Evolutionary conservation across 64 coral and sea anemone genomes (phyloP), one percentile per base, ranked within the genome.

Genomic region (Orbicella faveolata): DNA sequence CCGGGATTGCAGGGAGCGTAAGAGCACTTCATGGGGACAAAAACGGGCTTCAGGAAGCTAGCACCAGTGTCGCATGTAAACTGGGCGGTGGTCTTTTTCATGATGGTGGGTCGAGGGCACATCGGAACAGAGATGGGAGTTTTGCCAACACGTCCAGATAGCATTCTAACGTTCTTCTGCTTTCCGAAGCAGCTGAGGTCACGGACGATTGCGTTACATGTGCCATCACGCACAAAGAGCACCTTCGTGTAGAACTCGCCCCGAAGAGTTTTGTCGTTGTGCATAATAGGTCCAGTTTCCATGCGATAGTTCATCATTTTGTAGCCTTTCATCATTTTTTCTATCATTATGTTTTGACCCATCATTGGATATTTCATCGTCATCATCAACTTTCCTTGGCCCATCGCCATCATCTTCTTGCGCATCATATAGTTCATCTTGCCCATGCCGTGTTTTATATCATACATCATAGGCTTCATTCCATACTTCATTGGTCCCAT

Each of bases 161-260:
- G 20, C 37, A 36, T 37, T 34, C 77, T 3, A 41, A 78, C 67
- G 5, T 61, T 59, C 73, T 70, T 89, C 18, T 41, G 72, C 59
- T 89, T 59, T 35, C 92, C 92, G 17, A 85, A 94, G 62, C 92
- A 94, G 34, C 16, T 75, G 3, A 94, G 15, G 36, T 94, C 87
- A 10, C 33, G 21, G 13, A 83, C n/a, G 26, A 94, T 86, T 73
- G 61, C 48, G 54, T 63, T 94, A 61, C 92, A 94, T 15, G 87
- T 94, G 20, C 62, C 70, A 8, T 89, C 83, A 34, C 74, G 74
- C 6, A 36, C 23, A 44, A 61, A 84, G 89, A 94, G 61, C 16
- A 94, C 62, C 1, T 81, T 89, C 41, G 37, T 94, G 80, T 94
- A 94, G 36, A 72, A 64, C 74, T 94, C 87, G 33, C 74, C 74